Conservation (phyloP, 2,797 vertebrate species). For the Podarcis lilfordi region DNA sequence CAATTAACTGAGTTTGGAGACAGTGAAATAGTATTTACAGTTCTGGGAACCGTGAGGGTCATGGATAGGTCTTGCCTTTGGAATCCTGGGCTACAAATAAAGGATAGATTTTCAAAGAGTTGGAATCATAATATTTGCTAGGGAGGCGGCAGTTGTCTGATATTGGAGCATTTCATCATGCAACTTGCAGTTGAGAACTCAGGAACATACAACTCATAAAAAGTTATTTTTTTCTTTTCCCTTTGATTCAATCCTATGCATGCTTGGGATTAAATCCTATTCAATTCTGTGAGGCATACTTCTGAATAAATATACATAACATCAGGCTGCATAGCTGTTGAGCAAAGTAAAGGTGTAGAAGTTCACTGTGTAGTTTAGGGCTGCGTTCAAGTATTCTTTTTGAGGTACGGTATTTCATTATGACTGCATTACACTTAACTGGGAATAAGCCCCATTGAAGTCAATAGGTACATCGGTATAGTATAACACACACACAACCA, state of each 20-base stretch:
- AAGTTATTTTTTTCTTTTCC: too few relatives aligned
- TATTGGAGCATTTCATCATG: not conserved
- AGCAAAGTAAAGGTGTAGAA: not conserved
- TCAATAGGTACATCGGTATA: too few relatives aligned
- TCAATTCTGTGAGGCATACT: not conserved
- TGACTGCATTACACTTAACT: too few relatives aligned
- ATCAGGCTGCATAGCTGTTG: not conserved
- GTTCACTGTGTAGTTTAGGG: not conserved
- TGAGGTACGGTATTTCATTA: not conserved
- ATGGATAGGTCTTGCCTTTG: not conserved
- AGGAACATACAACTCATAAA: constrained; percentile 35
- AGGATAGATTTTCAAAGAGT: constrained; percentile 36
- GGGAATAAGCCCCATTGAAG: too few relatives aligned
- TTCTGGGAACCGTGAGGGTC: constrained; percentile 33
- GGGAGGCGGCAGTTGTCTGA: constrained; percentile 1
- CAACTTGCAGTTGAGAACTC: constrained; percentile 49
- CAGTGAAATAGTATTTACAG: not conserved
- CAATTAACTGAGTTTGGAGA: not conserved
- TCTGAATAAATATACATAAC: not conserved
- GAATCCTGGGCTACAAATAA: constrained; percentile 27
- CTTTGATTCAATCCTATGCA: not conserved
- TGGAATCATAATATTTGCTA: constrained; percentile 54
- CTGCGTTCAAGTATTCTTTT: not conserved
- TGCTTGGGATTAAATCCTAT: not conserved
- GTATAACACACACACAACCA: too few relatives aligned